Base-by-base conservation (phyloP, 1,140 invertebrate species). In the Drosophila repletoides region DNA sequence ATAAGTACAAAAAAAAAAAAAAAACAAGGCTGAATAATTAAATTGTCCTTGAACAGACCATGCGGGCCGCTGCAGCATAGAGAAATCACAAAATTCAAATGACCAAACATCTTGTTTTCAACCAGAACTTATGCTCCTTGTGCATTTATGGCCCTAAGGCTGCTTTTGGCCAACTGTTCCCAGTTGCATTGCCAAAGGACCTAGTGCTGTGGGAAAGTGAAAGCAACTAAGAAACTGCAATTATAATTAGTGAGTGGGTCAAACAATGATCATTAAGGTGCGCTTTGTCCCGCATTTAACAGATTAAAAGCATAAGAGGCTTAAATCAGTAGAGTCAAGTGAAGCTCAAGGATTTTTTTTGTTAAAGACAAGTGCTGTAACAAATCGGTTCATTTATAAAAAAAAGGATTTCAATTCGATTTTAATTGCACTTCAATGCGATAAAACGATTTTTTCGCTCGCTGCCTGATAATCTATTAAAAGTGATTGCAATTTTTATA, bases 1-100 rank as follows among this genome's bases (percentile, higher is more conserved):
- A 29, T 10, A 29, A 33, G 3, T 15, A 24, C 31, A 17, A 14
- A 19, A 58, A 21, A 34, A 33, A 26, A 49, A 46, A 64, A 49
- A 79, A 75, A 75, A 70, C 60, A 66, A 60, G 69, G 65, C 70
- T 74, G 80, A 86, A 86, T 86, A 86, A 86, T 86, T 86, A 86
- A 86, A 86, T 80, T 86, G 80, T 72, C 80, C 80, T 86, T 86
- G 80, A 84, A 86, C 63, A 67, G 46, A 59, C 19, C 63, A 26
- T n/a, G 36, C 1, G 6, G 3, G 33, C 17, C n/a, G n/a, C n/a
- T n/a, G n/a, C n/a, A n/a, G n/a, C n/a, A n/a, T n/a, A n/a, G 14
- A 22, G 33, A 59, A 53, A 31, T 61, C 63, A 65, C 34, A 81
- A 75, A 68, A 55, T 59, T 45, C 45, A 64, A 72, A 55, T 56